Conservation (phyloP, 2,113 vertebrate species). For the Bombycilla garrulus region DNA sequence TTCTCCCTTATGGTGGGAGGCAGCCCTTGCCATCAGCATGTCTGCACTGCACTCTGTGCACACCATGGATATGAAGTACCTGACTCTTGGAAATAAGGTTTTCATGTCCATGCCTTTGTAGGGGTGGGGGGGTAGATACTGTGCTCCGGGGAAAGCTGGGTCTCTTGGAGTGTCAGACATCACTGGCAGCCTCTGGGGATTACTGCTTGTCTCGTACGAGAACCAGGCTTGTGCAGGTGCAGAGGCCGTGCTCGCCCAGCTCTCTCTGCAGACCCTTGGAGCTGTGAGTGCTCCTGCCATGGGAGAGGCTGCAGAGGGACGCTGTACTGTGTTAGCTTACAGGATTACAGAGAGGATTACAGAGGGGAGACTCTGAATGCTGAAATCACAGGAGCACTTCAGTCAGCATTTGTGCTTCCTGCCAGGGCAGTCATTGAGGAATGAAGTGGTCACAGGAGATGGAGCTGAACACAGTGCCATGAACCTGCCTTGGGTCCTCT, state of each 20-base stretch:
- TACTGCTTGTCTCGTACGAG: neutral
- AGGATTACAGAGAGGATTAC: neutral
- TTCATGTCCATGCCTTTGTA: neutral
- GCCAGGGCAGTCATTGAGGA: neutral
- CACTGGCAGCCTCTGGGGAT: neutral
- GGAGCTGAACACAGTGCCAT: neutral
- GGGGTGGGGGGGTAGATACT: accelerated
- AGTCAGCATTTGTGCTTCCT: neutral
- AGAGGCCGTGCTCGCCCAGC: accelerated
- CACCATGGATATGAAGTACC: accelerated
- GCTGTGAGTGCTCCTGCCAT: neutral
- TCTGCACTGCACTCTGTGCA: neutral
- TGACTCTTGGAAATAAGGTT: accelerated
- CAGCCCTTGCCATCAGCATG: neutral
- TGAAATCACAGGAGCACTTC: neutral
- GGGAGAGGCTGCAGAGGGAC: neutral
- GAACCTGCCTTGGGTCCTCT: neutral
- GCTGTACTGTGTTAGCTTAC: neutral
- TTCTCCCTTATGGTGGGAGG: neutral
- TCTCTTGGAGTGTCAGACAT: neutral
- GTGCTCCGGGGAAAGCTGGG: neutral
- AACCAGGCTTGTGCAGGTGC: neutral
- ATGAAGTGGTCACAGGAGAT: accelerated
- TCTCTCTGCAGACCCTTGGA: accelerated
- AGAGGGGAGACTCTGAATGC: neutral